Evolutionary conservation across 1,140 invertebrate species (phyloP), one percentile per base, ranked within the genome.

Genomic region (Meteorus sp.): DNA sequence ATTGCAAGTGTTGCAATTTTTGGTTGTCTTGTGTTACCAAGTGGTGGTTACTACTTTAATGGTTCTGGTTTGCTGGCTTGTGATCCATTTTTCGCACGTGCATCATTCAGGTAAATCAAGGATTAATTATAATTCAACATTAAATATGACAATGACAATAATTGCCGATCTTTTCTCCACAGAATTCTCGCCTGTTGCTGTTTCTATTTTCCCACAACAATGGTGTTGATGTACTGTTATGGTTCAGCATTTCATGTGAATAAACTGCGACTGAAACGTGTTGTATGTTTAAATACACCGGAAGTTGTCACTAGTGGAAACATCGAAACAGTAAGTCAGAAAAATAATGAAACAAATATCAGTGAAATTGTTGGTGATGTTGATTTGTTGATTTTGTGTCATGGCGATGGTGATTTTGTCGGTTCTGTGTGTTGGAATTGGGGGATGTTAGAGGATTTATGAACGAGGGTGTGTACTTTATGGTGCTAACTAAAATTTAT

Each of bases 181-280:
- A 86, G 91, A 66, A 92, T 92, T 62, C 79, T 93, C 59, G 86
- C 89, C 29, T 91, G 90, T 63, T 93, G 91, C 73, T 88, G 88
- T 59, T 90, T 92, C 74, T 93, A 93, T 74, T 92, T 93, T 68
- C 90, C 91, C 13, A 92, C 90, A 13, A 93, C 91, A 19, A 93
- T 93, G 91, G 88, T 91, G 35, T 81, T 93, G 63, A 93, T 93
- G 90, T 93, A 93, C 75, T 92, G 90, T 75, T 93, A 93, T 72
- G 91, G 90, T 13, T 92, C 90, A 9, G 91, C 90, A 27, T 92
- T 93, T 73, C 90, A 93, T 75, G 89, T 91, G 68, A 91, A 91
- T 76, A 90, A 90, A 77, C 84, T 89, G 27, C 83, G 89, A 53
- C 78, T 87, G 56, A 89, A 89, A 75, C 75, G 77, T 59, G 78